Base-by-base conservation (phyloP, 2,797 vertebrate genomes). In the Pseudochaenichthys georgianus region DNA sequence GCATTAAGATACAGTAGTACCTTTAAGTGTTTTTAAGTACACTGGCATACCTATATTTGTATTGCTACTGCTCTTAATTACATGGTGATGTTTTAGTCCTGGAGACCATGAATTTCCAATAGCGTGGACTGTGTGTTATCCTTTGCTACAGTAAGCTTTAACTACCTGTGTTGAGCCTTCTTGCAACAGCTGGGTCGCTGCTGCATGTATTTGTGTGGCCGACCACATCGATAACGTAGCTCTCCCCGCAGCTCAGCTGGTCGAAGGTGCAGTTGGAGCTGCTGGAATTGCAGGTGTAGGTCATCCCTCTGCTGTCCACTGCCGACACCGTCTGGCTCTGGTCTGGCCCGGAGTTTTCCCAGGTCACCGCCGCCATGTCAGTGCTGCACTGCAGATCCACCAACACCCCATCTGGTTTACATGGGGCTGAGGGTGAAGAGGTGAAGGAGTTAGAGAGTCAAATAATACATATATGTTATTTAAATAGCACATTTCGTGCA, bases 191-290 rank as follows among this genome's bases (percentile, higher is more conserved):
- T 58, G 65, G 78, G 0, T 73, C 46, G 47, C 92, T 94, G 75
- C 64, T 90, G 81, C 95, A 96, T 2, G 73, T 72, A 12, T 89
- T 63, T 1, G 90, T 90, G 64, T 64, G 47, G 45, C 94, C 94
- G 2, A 88, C 83, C 62, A 95, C 92, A 4, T 77, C 89, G 78
- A 95, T 12, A 3, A 6, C 51, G 70, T 96, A 96, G 5, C 52
- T 83, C 60, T 94, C 84, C 3, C 95, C 95, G 0, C 95, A 96
- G 9, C 16, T 62, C 34, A 96, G 92, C 52, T 90, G 84, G 19
- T 53, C 15, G 9, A 96, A 92, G 51, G 73, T 84, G 73, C 95
- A 96, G 82, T 78, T 91, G 52, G 87, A 87, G 58, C 75, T 77
- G 64, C 57, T 86, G 59, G 93, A 94, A 85, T 80, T 87, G 81